These are phyloP conservation scores for Dicyrtomina minuta DNA, from an alignment of 2,888 invertebrate genomes.

Conservation along the genomic window DNA sequence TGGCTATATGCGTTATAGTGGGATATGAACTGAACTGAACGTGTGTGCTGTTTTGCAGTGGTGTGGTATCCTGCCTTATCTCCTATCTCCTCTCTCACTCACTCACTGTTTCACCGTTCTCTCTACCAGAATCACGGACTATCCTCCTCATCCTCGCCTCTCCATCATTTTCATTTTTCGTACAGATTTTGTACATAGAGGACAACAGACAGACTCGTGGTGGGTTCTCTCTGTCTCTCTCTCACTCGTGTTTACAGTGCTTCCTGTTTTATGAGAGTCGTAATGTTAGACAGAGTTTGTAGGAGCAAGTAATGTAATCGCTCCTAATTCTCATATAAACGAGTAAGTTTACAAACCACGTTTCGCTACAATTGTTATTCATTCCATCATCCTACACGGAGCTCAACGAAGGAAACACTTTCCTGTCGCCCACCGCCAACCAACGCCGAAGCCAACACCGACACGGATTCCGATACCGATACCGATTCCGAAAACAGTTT, in stretches of 20 bases:
- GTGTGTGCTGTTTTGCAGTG: too few relatives aligned
- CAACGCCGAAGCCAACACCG: too few relatives aligned
- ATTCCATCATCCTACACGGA: neutral
- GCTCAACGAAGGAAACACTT: neutral
- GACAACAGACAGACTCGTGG: neutral
- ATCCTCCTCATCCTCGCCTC: neutral
- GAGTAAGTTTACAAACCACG: slow-evolving; percentile 7
- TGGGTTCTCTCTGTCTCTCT: slow-evolving; percentile 4
- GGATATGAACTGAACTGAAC: too few relatives aligned
- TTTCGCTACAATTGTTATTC: slow-evolving; percentile 24
- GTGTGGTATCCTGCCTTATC: too few relatives aligned
- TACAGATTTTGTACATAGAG: too few relatives aligned
- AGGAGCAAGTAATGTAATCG: neutral
- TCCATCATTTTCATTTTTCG: neutral
- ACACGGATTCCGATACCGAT: too few relatives aligned
- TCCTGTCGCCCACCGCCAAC: too few relatives aligned
- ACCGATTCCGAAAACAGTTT: too few relatives aligned
- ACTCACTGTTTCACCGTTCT: neutral
- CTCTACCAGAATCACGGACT: neutral
- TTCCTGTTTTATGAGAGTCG: slow-evolving; percentile 9
- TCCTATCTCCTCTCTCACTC: neutral
- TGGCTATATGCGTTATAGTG: neutral
- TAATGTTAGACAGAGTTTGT: slow-evolving; percentile 13
- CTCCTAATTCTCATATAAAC: neutral
- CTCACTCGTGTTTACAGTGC: slow-evolving; percentile 5